Conservation (phyloP, 2,888 invertebrate genomes). For the Hedychridium roseum region DNA sequence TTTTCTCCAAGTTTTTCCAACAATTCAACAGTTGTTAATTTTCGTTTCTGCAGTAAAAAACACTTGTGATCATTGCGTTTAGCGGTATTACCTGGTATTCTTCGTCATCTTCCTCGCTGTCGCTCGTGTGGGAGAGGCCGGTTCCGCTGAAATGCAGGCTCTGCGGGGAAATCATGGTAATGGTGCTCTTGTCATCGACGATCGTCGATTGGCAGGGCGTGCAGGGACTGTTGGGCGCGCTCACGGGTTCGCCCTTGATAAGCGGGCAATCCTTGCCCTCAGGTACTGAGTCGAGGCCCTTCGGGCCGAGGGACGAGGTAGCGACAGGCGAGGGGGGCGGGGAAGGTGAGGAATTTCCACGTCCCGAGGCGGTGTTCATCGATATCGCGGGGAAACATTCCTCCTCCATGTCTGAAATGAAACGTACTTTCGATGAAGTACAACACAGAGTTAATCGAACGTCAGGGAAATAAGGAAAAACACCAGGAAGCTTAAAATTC, state of each 20-base stretch:
- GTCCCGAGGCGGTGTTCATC: conserved; percentile 69
- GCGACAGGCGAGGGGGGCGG: conserved; percentile 26
- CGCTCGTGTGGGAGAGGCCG: conserved; percentile 46
- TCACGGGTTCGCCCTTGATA: conserved; percentile 82
- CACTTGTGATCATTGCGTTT: no score
- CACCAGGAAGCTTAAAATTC: no score
- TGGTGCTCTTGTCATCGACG: conserved; percentile 44
- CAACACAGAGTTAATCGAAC: no score
- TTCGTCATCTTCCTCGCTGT: conserved; percentile 59
- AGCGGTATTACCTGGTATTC: no score
- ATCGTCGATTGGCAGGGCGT: conserved; percentile 71
- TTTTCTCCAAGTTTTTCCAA: no score
- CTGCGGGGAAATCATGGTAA: conserved; percentile 54
- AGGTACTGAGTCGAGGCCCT: conserved; percentile 26
- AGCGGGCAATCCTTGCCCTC: conserved; percentile 51
- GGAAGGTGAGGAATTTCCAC: conserved; percentile 39
- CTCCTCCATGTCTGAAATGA: conserved; percentile 82
- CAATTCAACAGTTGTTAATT: no score
- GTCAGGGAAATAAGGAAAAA: no score
- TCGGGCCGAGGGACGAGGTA: conserved; percentile 30
- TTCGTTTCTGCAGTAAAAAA: no score
- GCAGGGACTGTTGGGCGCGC: conserved; percentile 76
- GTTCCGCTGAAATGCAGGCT: conserved; percentile 45
- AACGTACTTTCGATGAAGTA: no score
- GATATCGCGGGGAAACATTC: conserved; percentile 87